phyloP scores from a whole-genome alignment of 2,113 vertebrate species.

The Syrrhaptes paradoxus region DNA sequence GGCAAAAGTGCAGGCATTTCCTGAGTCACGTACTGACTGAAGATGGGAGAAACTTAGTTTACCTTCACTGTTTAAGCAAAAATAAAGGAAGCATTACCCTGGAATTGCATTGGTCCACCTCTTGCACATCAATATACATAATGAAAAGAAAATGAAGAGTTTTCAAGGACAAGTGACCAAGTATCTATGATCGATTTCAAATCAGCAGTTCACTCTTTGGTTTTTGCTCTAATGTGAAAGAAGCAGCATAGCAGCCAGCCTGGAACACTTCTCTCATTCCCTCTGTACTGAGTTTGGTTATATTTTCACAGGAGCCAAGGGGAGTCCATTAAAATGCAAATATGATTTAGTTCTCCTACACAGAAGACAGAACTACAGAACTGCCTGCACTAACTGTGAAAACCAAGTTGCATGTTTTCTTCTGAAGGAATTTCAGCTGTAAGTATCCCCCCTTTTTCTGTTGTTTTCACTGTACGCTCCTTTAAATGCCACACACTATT shows the following conservation, averaged over 20 bases:
- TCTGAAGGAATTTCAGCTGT: neutral
- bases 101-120: neutral
- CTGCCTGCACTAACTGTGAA: neutral
- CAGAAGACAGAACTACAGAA: neutral
- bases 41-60: neutral
- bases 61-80: neutral
- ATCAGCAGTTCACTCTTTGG: neutral
- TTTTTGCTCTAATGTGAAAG: neutral
- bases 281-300: neutral
- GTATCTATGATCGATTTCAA: neutral
- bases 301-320: neutral
- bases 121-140: neutral
- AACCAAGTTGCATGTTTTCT: neutral
- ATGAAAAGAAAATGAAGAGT: neutral
- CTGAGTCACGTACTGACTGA: accelerated
- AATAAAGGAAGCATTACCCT: neutral
- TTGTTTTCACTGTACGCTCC: neutral
- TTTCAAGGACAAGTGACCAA: neutral
- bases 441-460: neutral
- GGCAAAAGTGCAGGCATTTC: neutral
- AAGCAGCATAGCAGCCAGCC: neutral
- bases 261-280: neutral
- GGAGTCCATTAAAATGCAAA: neutral
- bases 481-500: neutral
- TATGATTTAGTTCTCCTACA: neutral